Conservation (phyloP, 2,888 invertebrate species). For the Girardia tigrina region DNA sequence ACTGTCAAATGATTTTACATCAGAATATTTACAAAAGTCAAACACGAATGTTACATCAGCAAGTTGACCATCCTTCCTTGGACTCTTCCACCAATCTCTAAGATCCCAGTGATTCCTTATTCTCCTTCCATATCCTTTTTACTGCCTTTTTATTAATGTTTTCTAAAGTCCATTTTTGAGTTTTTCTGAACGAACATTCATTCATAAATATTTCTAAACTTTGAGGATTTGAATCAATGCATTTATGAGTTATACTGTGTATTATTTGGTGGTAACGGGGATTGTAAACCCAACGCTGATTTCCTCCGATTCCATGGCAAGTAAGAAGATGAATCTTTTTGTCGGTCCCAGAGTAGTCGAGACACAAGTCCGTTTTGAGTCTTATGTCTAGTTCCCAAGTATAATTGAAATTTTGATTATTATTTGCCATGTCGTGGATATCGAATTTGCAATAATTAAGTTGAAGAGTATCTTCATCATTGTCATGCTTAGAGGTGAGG, state of each 20-base stretch:
- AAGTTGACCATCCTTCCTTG: no score
- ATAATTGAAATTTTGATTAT: conserved; percentile 51
- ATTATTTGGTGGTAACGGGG: neutral
- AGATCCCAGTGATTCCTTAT: no score
- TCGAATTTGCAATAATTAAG: neutral
- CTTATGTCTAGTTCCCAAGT: conserved; percentile 69
- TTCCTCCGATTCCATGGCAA: conserved; percentile 78
- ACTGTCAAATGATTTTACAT: no score
- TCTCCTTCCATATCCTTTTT: neutral
- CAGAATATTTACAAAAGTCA: no score
- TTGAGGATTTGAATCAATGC: neutral
- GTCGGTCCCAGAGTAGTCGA: conserved; percentile 64
- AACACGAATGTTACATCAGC: no score
- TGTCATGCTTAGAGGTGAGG: neutral
- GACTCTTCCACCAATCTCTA: no score
- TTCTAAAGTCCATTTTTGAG: conserved; percentile 3
- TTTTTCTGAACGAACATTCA: neutral
- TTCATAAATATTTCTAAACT: neutral
- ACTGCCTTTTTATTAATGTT: neutral
- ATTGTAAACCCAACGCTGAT: conserved; percentile 66
- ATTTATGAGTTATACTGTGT: neutral
- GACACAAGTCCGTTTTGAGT: conserved; percentile 61
- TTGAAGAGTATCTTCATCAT: neutral
- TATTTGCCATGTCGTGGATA: no score
- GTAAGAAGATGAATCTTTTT: conserved; percentile 60